Evolutionary conservation across 2,797 vertebrate genomes (phyloP), one percentile per base, ranked within the genome.

Genomic region (Phoebastria nigripes): DNA sequence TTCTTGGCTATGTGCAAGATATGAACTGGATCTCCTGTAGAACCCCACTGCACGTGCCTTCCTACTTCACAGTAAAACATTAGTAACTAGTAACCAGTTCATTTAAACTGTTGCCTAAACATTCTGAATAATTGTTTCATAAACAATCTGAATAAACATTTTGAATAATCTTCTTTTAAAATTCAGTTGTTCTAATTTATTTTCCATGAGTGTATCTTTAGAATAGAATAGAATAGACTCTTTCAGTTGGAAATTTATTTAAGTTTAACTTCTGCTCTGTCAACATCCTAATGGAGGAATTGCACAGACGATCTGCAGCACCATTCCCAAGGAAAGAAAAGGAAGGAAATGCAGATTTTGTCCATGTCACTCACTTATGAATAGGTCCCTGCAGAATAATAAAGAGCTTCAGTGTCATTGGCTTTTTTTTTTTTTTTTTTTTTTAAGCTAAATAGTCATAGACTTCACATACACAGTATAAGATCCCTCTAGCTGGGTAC

Each of bases 321-420:
- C n/a, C 21, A 35, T 95, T 94, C 76, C 42, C 85, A 89, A 56
- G 56, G 83, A 89, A 82, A 46, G 54, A 35, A 92, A 39, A 93
- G 62, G 70, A 94, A 97, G 88, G 80, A 95, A 96, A 52, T 87
- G 61, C 51, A 82, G 69, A 87, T 87, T 90, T 88, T 94, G 62
- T 62, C 71, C 72, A 63, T 94, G 94, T 93, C 95, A 94, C 78
- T 98, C 97, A 96, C 77, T 96, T 46, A 85, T 89, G 85, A 95
- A 94, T 94, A 96, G 65, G 69, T 95, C 95, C 92, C 96, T 24
- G 51, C 63, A 90, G 95, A 95, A 92, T 96, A 96, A 91, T 92
- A 94, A 96, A 96, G 74, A 88, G 89, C 46, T 95, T 95, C 82
- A 69, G 73, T 90, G 61, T 95, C 90, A 71, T n/a, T 95, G 84